Base-by-base conservation (phyloP, 2,113 vertebrate genomes). In the Antechinus flavipes region DNA sequence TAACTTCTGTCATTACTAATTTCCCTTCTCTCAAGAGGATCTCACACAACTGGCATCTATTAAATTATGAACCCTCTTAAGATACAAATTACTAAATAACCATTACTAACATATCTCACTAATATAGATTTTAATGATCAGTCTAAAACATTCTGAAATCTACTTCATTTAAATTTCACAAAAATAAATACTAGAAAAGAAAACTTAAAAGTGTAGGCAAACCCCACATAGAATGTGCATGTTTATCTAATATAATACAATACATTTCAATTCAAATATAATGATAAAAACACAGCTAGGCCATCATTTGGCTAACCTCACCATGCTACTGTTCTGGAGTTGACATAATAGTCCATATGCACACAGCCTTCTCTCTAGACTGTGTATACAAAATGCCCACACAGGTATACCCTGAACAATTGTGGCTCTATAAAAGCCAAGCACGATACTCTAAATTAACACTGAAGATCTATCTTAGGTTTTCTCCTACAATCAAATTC, bases 261-360 rank as follows among this genome's bases (percentile, higher is more conserved):
- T 22, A 52, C 16, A 84, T 84, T 76, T 53, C 47, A 96, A 97
- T 98, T 98, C 98, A 98, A 98, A 97, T 98, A 98, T 96, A 2
- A 49, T 30, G 97, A 98, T 98, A 97, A 98, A 98, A 95, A 97
- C 98, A 97, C 55, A 94, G 91, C 97, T 97, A 98, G 98, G 98
- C 97, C 98, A 97, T 97, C 97, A 97, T 96, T 98, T 95, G 98
- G 98, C 98, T 98, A 98, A 96, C 98, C 98, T 98, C 98, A 98
- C 98, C 98, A 98, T 98, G 98, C 98, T 98, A 98, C 98, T 98
- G 97, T 97, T 98, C 98, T 98, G 98, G 96, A 98, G 93, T 92
- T 95, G 97, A 89, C 58, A 2, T 92, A 96, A 50, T 94, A 94
- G 54, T 89, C 96, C 53, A 91, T 68, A 94, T 94, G 92, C 93